Evolutionary conservation across 2,888 invertebrate species (phyloP).

Genomic region (Smittia aterrima): DNA sequence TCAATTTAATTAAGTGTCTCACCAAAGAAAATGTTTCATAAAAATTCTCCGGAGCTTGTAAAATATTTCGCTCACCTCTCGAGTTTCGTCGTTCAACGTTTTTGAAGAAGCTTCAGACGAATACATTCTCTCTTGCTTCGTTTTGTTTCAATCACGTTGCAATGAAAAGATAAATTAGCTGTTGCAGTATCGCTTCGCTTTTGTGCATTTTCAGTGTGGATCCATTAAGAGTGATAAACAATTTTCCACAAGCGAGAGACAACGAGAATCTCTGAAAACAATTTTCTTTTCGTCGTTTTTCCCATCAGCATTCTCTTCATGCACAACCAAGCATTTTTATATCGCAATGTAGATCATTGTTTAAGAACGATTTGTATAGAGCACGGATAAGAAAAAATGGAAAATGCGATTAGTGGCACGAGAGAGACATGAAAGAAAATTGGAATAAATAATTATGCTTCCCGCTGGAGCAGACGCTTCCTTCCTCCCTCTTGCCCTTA

Average conservation of each 20-base stretch:
- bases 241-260: background rate
- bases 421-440: background rate
- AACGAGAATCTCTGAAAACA: background rate
- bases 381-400: background rate
- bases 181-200: background rate
- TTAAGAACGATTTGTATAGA: background rate
- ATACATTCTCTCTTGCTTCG: no score
- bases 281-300: background rate
- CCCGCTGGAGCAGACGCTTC: background rate
- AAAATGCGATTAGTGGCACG: background rate
- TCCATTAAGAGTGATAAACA: conserved; percentile 20
- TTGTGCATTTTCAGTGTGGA: conserved; percentile 10
- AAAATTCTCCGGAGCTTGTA: no score
- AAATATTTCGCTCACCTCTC: no score
- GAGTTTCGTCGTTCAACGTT: no score
- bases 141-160: no score
- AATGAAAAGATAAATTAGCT: no score
- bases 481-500: background rate
- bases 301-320: conserved; percentile 8
- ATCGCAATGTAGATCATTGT: background rate
- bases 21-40: no score
- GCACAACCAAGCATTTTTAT: background rate
- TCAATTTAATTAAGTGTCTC: no score
- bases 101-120: no score
- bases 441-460: background rate